These are phyloP conservation scores for Entelurus aequoreus DNA, from an alignment of 2,113 vertebrate genomes.

Conservation along the genomic window DNA sequence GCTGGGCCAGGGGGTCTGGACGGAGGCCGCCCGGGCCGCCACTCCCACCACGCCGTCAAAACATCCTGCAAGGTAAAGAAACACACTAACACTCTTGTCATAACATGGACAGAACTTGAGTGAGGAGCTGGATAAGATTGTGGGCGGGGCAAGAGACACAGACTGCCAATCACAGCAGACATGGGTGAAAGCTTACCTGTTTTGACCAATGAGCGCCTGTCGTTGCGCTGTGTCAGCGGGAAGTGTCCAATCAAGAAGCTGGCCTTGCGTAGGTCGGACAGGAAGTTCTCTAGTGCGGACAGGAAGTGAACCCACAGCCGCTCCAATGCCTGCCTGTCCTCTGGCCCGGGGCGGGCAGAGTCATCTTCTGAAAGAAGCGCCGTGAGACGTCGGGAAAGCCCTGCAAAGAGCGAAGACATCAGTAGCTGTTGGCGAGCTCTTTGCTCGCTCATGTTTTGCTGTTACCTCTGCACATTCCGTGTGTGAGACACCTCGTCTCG, in stretches of 20 bases:
- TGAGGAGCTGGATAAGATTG: no score
- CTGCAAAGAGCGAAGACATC: slow-evolving; percentile 29
- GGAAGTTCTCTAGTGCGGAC: slow-evolving; percentile 70
- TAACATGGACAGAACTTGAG: no score
- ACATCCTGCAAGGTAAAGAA: slow-evolving; percentile 34
- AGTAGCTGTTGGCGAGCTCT: background rate
- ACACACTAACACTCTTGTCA: background rate
- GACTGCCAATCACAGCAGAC: background rate
- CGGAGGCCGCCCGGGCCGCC: slow-evolving; percentile 41
- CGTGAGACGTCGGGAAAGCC: slow-evolving; percentile 58
- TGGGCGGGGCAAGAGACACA: no score
- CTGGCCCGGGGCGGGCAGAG: background rate
- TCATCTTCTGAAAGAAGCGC: slow-evolving; percentile 49
- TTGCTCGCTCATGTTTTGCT: background rate
- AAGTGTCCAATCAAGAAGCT: slow-evolving; percentile 65
- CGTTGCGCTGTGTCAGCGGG: slow-evolving; percentile 39
- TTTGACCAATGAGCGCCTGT: slow-evolving; percentile 44
- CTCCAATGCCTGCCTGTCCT: slow-evolving; percentile 62
- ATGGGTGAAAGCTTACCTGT: slow-evolving; percentile 37
- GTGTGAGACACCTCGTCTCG: slow-evolving; percentile 55
- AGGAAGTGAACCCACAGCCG: slow-evolving; percentile 74
- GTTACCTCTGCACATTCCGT: slow-evolving; percentile 65
- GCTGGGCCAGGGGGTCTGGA: slow-evolving; percentile 52
- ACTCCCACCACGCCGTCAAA: slow-evolving; percentile 49
- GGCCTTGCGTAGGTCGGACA: slow-evolving; percentile 65